These are phyloP conservation scores for Andrena bicolor DNA, from an alignment of 2,888 invertebrate species.

Conservation along the genomic window DNA sequence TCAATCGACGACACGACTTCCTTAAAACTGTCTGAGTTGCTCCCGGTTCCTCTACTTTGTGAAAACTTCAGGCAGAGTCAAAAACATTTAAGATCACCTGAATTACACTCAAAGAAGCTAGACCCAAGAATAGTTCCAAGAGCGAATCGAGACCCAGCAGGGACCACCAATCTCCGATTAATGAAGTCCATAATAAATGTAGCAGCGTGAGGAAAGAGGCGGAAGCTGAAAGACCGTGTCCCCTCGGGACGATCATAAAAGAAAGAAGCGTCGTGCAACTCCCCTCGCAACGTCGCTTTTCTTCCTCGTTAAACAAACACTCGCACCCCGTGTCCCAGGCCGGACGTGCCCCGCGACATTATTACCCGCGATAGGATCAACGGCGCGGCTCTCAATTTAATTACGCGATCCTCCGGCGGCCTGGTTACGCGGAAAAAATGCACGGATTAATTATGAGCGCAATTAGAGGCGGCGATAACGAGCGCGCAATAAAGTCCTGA, in stretches of 20 bases:
- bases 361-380: conserved; percentile 53
- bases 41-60: not conserved
- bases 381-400: conserved; percentile 54
- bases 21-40: not conserved
- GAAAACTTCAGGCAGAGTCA: not conserved
- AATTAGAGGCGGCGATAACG: conserved; percentile 60
- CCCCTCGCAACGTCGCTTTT: not conserved
- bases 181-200: not conserved
- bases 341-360: conserved; percentile 41
- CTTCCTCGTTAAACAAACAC: conserved; percentile 19
- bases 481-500: conserved; percentile 53
- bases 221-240: not conserved
- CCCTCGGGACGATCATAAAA: not conserved
- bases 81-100: too few species aligned
- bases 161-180: not conserved
- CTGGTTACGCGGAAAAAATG: conserved; percentile 34
- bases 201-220: not conserved
- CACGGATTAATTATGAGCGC: conserved; percentile 59
- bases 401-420: conserved; percentile 35
- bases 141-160: not conserved
- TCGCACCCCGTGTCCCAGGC: not conserved
- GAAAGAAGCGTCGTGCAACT: not conserved
- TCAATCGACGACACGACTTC: not conserved
- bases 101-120: too few species aligned
- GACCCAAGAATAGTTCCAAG: not conserved